phyloP scores from a whole-genome alignment of 2,113 vertebrate genomes.

The Blennius ocellaris region DNA sequence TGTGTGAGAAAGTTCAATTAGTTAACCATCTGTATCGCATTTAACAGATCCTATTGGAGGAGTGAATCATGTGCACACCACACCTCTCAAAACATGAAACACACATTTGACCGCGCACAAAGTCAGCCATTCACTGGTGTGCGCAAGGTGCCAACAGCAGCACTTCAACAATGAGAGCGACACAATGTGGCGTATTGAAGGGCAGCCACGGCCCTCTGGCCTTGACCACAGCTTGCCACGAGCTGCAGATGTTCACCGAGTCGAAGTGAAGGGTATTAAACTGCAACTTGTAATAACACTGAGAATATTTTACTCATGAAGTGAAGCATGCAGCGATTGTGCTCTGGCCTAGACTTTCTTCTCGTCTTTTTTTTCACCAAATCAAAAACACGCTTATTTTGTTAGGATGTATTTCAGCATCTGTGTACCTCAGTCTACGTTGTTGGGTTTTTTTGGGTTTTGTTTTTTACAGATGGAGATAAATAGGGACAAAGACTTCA shows the following conservation, averaged over 20 bases:
- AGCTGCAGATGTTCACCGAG: constrained; percentile 39
- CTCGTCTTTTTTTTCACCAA: too few relatives aligned
- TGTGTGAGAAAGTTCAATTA: constrained; percentile 58
- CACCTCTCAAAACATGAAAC: constrained; percentile 57
- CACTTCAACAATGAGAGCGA: constrained; percentile 69
- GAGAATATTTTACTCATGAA: not conserved
- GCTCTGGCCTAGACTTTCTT: too few relatives aligned
- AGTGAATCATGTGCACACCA: constrained; percentile 39
- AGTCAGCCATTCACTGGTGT: constrained; percentile 53
- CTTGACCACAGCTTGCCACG: not conserved
- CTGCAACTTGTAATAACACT: not conserved
- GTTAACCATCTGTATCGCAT: constrained; percentile 65
- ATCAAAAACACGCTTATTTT: too few relatives aligned
- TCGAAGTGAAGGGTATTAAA: constrained; percentile 9
- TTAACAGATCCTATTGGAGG: constrained; percentile 57
- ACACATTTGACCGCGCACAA: constrained; percentile 50
- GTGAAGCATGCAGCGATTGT: too few relatives aligned
- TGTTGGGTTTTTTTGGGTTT: too few relatives aligned
- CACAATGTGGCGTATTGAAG: constrained; percentile 57
- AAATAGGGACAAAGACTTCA: too few relatives aligned
- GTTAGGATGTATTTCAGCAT: too few relatives aligned
- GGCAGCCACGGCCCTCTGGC: constrained; percentile 4
- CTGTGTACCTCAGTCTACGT: too few relatives aligned
- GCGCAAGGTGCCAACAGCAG: constrained; percentile 62
- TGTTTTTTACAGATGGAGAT: too few relatives aligned